Base-by-base conservation (phyloP, 2,888 invertebrate species). In the Cyclophora punctaria region DNA sequence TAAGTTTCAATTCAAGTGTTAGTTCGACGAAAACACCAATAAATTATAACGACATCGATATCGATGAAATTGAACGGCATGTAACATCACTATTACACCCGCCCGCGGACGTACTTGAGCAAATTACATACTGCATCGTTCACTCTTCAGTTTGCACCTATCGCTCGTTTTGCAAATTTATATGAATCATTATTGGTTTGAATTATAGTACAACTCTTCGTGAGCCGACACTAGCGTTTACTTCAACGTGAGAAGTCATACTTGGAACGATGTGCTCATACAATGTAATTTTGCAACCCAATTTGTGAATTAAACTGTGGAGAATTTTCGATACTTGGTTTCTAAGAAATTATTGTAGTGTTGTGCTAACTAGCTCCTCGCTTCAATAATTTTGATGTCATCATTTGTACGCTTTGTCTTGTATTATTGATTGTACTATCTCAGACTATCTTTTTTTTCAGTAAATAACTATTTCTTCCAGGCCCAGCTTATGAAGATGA, bases 171-270 rank as follows among this genome's bases (percentile, higher is more conserved):
- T 69, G 74, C 69, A 79, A 79, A 80, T 80, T 80, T 80, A 78
- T 80, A 80, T 78, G 79, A 78, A 78, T 75, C 78, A 80, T 80
- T 80, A 81, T 80, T 76, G 77, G 72, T 49, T 61, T 73, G 79
- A 80, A 80, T 80, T 80, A 79, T 73, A 78, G 78, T 69, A 68
- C 37, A 67, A 64, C 66, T 50, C 68, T 64, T 75, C 71, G 72
- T 72, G 71, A 67, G 64, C 66, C 65, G 67, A 62, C 64, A 65
- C 66, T 63, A 61, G 65, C 62, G 53, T 20, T 20, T 55, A 60
- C 53, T 57, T 56, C 57, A 63, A 72, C 64, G 71, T 70, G 66
- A 61, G 69, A 72, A 75, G 66, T 62, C 59, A 60, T 56, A 60
- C 57, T 60, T 53, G 61, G 53, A 58, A 37, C 4, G 37, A 37